Conservation (phyloP, 2,888 invertebrate species). For the Ophion costatus region DNA sequence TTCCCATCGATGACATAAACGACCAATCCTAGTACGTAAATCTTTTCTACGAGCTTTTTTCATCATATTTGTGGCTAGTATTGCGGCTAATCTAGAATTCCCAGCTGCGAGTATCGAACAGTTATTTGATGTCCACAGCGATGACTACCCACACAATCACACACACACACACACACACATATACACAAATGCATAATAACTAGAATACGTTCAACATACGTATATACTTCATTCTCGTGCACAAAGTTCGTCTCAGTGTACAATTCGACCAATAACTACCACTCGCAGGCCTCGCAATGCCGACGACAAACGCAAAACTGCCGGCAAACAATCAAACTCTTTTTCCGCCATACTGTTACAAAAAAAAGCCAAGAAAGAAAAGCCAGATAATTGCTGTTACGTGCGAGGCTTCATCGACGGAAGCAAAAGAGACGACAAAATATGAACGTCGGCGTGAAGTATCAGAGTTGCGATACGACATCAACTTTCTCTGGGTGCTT, state of each 20-base stretch:
- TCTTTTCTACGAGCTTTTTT: conserved; percentile 1
- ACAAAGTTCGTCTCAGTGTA: not conserved
- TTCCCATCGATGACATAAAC: no score
- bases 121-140: no score
- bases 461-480: conserved; percentile 30
- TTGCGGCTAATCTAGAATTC: not conserved
- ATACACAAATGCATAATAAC: no score
- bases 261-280: not conserved
- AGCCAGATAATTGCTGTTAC: conserved; percentile 32
- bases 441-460: conserved; percentile 42
- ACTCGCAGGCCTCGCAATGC: not conserved
- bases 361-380: conserved; percentile 22
- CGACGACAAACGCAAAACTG: conserved; percentile 6
- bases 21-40: not conserved
- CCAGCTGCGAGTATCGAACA: not conserved
- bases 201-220: not conserved
- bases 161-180: no score
- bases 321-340: conserved; percentile 28
- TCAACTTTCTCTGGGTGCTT: conserved; percentile 22
- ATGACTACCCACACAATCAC: no score
- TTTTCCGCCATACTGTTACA: not conserved
- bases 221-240: not conserved
- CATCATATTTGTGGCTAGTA: not conserved
- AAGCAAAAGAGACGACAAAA: conserved; percentile 26
- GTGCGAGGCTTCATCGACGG: not conserved